Evolutionary conservation across 2,888 invertebrate genomes (phyloP).

Genomic region (Pharmacophagus antenor): DNA sequence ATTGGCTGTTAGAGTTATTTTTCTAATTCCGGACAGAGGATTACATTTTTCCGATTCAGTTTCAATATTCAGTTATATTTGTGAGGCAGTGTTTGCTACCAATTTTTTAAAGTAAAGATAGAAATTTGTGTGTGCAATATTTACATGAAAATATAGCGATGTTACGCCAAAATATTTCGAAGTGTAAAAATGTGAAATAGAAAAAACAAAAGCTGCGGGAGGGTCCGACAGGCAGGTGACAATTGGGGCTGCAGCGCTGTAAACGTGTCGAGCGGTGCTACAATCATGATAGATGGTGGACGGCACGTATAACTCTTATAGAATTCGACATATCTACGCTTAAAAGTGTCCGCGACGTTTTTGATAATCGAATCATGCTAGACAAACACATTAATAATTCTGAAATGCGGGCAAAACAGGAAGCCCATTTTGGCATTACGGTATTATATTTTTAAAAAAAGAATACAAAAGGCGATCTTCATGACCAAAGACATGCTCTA

Average conservation of each 20-base stretch:
- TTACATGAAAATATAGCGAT: neutral
- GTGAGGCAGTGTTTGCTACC: too few relatives aligned
- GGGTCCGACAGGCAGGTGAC: neutral
- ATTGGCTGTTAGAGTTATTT: too few relatives aligned
- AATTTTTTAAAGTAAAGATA: too few relatives aligned
- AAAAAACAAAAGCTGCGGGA: neutral
- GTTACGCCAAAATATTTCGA: neutral
- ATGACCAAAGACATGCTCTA: too few relatives aligned
- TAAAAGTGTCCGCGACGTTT: neutral
- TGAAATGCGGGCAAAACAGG: too few relatives aligned
- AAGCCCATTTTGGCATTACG: too few relatives aligned
- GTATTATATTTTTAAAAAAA: too few relatives aligned
- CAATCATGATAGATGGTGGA: slow-evolving; percentile 2
- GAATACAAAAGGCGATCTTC: too few relatives aligned
- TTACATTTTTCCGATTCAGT: too few relatives aligned
- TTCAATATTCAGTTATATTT: too few relatives aligned
- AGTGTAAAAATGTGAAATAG: neutral
- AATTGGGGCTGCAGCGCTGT: neutral
- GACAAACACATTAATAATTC: too few relatives aligned
- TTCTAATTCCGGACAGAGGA: too few relatives aligned
- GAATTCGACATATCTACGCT: neutral
- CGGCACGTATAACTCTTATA: neutral
- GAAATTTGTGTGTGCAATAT: neutral
- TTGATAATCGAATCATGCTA: neutral
- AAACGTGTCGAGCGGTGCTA: neutral